Base-by-base conservation (phyloP, 2,797 vertebrate genomes). In the Cuculus canorus region DNA sequence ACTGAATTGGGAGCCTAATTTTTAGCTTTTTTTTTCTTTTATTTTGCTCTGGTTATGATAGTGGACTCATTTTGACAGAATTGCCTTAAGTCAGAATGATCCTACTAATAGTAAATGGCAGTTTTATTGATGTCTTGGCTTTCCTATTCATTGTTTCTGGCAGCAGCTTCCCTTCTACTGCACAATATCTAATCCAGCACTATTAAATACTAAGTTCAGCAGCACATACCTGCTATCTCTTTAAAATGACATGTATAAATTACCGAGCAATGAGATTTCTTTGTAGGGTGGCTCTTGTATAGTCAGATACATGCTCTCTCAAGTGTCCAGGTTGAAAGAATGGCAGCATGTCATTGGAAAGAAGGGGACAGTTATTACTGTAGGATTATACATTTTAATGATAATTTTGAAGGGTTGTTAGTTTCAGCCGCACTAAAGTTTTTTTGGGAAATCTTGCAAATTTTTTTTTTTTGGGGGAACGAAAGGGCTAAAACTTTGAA, bases 81-180 rank as follows among this genome's bases (percentile, higher is more conserved):
- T 86, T 90, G 52, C 57, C 95, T 96, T 91, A 89, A 86, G 87
- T 92, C 85, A 92, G 75, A 92, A 72, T 47, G 45, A 83, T 92
- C 72, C 60, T 39, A 37, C 79, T 91, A 82, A 85, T 57, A 80
- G 84, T 79, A 90, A 79, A 81, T 10, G 45, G 15, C 32, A 82
- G 39, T 79, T 93, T 88, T 93, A 96, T 78, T 90, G 88, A 92
- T 56, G 48, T 66, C 72, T 82, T 96, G 68, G 89, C 81, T 89
- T 86, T 82, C 61, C 25, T 85, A 37, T 60, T 61, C 3, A 5
- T 52, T 76, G 37, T 73, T 93, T 63, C 92, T 93, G 88, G 88
- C 90, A 95, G 66, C 70, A 86, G 54, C 57, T 71, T 57, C 28
- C 52, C 76, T 89, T 70, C 71, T 92, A 66, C 90, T 90, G 52